Base-by-base conservation (phyloP, 2,797 vertebrate genomes). In the Intellagama lesueurii region DNA sequence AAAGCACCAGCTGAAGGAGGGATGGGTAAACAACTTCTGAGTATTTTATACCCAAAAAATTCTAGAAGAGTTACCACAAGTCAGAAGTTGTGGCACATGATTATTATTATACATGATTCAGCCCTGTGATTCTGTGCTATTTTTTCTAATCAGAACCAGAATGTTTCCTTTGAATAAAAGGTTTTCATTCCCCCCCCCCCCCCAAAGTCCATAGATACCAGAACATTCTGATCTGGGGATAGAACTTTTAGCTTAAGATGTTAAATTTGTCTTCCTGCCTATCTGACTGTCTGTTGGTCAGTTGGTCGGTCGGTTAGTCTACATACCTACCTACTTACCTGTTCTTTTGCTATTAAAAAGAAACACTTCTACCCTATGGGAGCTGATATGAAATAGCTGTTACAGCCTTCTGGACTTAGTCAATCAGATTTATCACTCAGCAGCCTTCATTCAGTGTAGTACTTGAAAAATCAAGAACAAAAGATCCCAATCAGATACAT, bases 391-490 rank as follows among this genome's bases (percentile, higher is more conserved):
- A 87, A 83, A 14, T 26, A 7, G 64, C 66, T 88, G 11, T 83
- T 17, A 1, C 32, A 40, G 66, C 6, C 30, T 49, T 22, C n/a
- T 86, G 12, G 30, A 28, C 17, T 44, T 32, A 80, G 89, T 89
- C 47, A 26, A 0, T 40, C 79, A 78, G 78, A 69, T 85, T 76
- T 70, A 86, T 88, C 19, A 40, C 83, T 83, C 4, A 87, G 84
- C 69, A 47, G 49, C 16, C 73, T 72, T 84, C 17, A 0, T 66
- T 81, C 64, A 47, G 49, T 28, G n/a, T 47, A 30, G 22, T 72
- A 85, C 86, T 87, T 87, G 85, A 90, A 68, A 88, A 89, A 89
- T 86, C 83, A 79, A 77, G 80, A 72, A 90, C 44, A 86, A 77
- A 79, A 28, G 44, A 72, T 69, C 84, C 72, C 85, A 82, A 60